These are phyloP conservation scores for Tribolium freemani DNA, from an alignment of 2,888 invertebrate species.

Conservation along the genomic window DNA sequence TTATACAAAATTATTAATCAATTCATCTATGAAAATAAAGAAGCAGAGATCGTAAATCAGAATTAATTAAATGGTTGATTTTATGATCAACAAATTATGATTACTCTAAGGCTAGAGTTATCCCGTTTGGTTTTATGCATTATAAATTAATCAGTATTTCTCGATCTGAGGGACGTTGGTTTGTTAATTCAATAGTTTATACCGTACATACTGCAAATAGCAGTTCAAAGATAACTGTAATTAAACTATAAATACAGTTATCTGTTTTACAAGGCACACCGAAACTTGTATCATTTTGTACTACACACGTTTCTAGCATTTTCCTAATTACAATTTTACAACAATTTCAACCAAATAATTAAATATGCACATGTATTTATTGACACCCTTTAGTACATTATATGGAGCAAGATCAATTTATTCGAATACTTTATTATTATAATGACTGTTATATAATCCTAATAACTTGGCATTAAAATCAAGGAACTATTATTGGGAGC, in stretches of 20 bases:
- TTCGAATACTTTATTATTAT: neutral
- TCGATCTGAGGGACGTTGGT: neutral
- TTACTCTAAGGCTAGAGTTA: too few relatives aligned
- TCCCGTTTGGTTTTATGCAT: too few relatives aligned
- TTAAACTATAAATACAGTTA: conserved; percentile 27
- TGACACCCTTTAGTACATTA: too few relatives aligned
- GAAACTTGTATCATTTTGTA: conserved; percentile 6
- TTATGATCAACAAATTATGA: too few relatives aligned
- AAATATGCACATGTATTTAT: too few relatives aligned
- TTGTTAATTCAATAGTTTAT: neutral
- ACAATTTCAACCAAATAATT: neutral
- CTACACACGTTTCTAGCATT: neutral
- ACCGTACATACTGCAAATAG: conserved; percentile 27
- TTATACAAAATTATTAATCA: neutral
- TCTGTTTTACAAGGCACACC: conserved; percentile 7
- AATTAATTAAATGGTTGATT: too few relatives aligned
- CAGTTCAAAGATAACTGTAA: conserved; percentile 28
- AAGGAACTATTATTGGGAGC: conserved; percentile 5
- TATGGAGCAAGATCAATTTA: too few relatives aligned
- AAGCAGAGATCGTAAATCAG: too few relatives aligned
- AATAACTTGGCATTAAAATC: conserved; percentile 5
- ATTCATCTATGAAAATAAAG: too few relatives aligned
- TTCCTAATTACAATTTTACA: neutral
- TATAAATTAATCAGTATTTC: too few relatives aligned
- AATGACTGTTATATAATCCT: conserved; percentile 4